Conservation (phyloP, 2,113 vertebrate species). For the Saguinus imperator region DNA sequence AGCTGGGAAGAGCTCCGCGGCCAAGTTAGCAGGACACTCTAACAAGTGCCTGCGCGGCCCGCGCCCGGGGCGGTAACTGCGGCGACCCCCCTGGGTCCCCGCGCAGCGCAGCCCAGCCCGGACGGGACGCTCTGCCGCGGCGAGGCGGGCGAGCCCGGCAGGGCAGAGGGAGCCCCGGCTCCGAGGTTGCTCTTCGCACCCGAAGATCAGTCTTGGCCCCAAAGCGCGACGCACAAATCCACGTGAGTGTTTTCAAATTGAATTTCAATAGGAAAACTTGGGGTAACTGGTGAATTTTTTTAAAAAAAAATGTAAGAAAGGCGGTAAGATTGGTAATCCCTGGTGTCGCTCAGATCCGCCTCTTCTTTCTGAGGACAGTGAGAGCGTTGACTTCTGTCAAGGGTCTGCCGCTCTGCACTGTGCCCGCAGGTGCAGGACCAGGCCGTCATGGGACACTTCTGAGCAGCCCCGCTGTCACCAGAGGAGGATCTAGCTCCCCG, state of each 20-base stretch:
- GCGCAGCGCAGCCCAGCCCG: not conserved
- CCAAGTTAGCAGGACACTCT: slow-evolving; percentile 49
- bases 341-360: not conserved
- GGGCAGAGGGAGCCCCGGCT: slow-evolving; percentile 14
- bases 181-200: slow-evolving; percentile 15
- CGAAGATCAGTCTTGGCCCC: slow-evolving; percentile 50
- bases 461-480: not conserved
- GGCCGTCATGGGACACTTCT: not conserved
- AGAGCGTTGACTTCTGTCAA: not conserved
- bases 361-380: not conserved
- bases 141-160: not conserved
- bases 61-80: slow-evolving; percentile 25
- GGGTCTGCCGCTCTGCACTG: not conserved
- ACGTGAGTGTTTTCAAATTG: slow-evolving; percentile 72
- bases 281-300: not conserved
- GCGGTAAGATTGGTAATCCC: not conserved
- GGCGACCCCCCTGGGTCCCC: not conserved
- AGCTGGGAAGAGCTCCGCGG: slow-evolving; percentile 60
- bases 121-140: not conserved
- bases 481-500: not conserved
- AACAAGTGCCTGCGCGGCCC: slow-evolving; percentile 66
- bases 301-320: not conserved
- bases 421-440: not conserved
- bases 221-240: slow-evolving; percentile 52
- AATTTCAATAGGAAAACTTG: slow-evolving; percentile 49